Conservation (phyloP, 2,797 vertebrate genomes). For the Scarus forsteni region DNA sequence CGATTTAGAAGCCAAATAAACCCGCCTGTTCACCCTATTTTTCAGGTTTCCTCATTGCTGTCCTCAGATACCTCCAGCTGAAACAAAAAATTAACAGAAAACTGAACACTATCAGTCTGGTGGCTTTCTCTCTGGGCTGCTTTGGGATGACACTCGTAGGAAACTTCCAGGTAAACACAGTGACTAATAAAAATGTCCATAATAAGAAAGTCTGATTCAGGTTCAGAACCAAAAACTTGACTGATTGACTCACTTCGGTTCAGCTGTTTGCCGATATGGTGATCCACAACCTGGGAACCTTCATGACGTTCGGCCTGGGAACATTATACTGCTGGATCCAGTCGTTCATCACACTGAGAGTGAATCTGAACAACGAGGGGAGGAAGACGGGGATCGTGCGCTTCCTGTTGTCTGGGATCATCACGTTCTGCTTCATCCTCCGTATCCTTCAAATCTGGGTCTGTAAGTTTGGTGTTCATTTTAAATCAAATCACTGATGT, state of each 20-base stretch:
- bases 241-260: background rate
- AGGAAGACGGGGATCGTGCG: constrained; percentile 83
- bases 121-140: constrained; percentile 84
- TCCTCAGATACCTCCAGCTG: constrained; percentile 92
- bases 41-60: constrained; percentile 87
- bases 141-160: constrained; percentile 94
- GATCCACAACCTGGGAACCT: constrained; percentile 89
- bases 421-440: constrained; percentile 88
- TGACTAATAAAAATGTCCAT: background rate
- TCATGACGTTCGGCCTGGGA: constrained; percentile 89
- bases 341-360: constrained; percentile 90
- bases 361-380: constrained; percentile 90
- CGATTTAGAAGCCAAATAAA: background rate
- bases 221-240: background rate
- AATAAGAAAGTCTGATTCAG: background rate
- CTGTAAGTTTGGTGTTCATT: no score
- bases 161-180: constrained; percentile 92
- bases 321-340: constrained; percentile 92
- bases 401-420: constrained; percentile 86
- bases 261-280: constrained; percentile 84
- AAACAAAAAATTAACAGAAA: constrained; percentile 84
- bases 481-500: background rate
- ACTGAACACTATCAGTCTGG: constrained; percentile 87
- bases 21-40: constrained; percentile 4
- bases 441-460: constrained; percentile 88